phyloP scores from a whole-genome alignment of 2,888 invertebrate species.

The Ptychoptera albimana region DNA sequence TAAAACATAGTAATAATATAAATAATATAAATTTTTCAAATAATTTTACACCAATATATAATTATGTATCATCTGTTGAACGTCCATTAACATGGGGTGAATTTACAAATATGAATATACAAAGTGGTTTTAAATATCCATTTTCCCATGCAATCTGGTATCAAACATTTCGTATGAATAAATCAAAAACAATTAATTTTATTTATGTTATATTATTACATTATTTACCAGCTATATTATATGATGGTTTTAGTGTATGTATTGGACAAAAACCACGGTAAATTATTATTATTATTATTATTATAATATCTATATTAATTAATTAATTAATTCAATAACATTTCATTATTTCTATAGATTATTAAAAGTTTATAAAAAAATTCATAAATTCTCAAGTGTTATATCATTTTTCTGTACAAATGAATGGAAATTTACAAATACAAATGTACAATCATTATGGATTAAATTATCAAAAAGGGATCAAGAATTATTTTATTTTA shows the following conservation, averaged over 20 bases:
- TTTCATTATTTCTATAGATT: conserved; percentile 37
- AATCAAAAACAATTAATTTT: conserved; percentile 20
- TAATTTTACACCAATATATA: conserved; percentile 49
- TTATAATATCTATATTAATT: not conserved
- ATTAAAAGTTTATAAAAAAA: conserved; percentile 59
- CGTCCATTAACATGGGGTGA: conserved; percentile 69
- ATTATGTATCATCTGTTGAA: conserved; percentile 67
- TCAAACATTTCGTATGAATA: conserved; percentile 29
- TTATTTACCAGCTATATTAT: conserved; percentile 42
- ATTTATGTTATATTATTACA: conserved; percentile 35
- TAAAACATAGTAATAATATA: too few species aligned
- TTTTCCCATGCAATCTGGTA: conserved; percentile 52
- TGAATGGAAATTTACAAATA: conserved; percentile 53
- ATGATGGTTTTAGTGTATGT: conserved; percentile 37
- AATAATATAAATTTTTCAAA: too few species aligned
- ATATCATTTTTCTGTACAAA: conserved; percentile 57
- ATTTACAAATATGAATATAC: conserved; percentile 37
- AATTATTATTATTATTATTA: conserved; percentile 8
- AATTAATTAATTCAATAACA: too few species aligned
- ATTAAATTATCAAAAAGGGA: conserved; percentile 26
- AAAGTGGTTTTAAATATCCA: conserved; percentile 37
- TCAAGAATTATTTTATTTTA: conserved; percentile 50
- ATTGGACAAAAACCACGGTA: conserved; percentile 38
- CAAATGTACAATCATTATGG: conserved; percentile 36
- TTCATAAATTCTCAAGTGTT: conserved; percentile 59